These are phyloP conservation scores for Amphimallon solstitiale DNA, from an alignment of 2,888 invertebrate species.

Conservation along the genomic window DNA sequence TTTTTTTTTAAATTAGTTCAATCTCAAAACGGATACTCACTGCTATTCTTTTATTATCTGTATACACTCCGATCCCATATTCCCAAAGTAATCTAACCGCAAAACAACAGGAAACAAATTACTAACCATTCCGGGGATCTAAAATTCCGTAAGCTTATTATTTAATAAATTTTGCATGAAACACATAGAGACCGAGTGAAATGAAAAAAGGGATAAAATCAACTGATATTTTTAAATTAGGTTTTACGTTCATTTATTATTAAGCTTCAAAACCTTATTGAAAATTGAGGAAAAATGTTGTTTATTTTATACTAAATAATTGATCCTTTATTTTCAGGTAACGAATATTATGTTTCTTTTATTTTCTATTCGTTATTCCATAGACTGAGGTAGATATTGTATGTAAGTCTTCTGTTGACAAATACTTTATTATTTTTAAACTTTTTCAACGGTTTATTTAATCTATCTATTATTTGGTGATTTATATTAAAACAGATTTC, in stretches of 20 bases:
- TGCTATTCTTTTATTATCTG: constrained; percentile 18
- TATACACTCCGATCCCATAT: constrained; percentile 14
- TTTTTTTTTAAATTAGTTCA: constrained; percentile 12
- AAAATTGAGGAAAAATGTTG: no score
- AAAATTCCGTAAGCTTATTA: not conserved
- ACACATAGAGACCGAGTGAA: not conserved
- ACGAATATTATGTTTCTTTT: no score
- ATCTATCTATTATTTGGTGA: no score
- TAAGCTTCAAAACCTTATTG: no score
- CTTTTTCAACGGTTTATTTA: no score
- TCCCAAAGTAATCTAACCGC: constrained; percentile 29
- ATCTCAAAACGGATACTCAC: constrained; percentile 9
- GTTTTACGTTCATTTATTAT: not conserved
- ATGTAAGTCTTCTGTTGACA: no score
- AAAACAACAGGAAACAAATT: constrained; percentile 22
- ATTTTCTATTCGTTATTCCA: no score
- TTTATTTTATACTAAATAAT: no score
- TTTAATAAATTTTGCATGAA: constrained; percentile 13
- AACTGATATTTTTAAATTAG: not conserved
- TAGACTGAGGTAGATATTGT: no score
- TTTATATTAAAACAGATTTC: no score
- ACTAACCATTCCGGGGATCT: not conserved
- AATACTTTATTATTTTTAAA: no score
- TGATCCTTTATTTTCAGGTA: no score
- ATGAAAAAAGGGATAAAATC: not conserved